Percentiles rank a stretch among this genome's conserved stretches.
These are phyloP conservation scores for Acronicta psi DNA, from an alignment of 2,888 invertebrate genomes.

Conservation along the genomic window DNA sequence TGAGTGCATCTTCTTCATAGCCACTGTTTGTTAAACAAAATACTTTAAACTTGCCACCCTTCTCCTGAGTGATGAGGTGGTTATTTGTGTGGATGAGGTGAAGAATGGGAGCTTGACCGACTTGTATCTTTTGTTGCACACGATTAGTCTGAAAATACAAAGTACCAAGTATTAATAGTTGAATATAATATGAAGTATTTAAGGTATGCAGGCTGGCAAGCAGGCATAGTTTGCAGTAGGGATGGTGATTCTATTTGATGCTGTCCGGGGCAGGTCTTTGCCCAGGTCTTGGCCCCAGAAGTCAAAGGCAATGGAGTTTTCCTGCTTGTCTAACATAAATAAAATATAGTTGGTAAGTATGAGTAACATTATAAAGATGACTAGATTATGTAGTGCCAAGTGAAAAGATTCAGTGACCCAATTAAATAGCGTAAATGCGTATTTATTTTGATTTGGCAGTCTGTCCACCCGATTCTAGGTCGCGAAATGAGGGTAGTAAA, in stretches of 20 bases:
- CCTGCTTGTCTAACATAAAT: too few species aligned
- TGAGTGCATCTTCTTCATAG: conserved; percentile 88
- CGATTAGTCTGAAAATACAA: conserved; percentile 91
- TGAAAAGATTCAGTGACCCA: conserved; percentile 32
- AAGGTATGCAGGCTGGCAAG: too few species aligned
- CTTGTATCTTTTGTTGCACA: conserved; percentile 90
- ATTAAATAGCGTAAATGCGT: conserved; percentile 36
- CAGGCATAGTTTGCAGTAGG: too few species aligned
- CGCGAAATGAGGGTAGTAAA: conserved; percentile 82
- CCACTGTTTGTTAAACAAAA: conserved; percentile 90
- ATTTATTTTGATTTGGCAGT: conserved; percentile 52
- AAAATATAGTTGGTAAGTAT: background rate
- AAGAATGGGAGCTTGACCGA: conserved; percentile 91
- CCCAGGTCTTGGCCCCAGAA: too few species aligned
- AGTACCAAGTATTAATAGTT: background rate
- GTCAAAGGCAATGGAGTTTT: too few species aligned
- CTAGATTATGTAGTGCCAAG: conserved; percentile 11
- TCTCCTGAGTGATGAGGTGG: conserved; percentile 92
- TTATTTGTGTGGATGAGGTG: conserved; percentile 89
- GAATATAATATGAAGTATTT: background rate
- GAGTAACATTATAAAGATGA: conserved; percentile 7
- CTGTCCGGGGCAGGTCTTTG: too few species aligned
- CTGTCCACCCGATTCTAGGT: conserved; percentile 73
- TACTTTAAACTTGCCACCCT: conserved; percentile 91
- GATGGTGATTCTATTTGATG: too few species aligned